phyloP scores from a whole-genome alignment of 2,113 vertebrate species.

The Rhipidura dahli region DNA sequence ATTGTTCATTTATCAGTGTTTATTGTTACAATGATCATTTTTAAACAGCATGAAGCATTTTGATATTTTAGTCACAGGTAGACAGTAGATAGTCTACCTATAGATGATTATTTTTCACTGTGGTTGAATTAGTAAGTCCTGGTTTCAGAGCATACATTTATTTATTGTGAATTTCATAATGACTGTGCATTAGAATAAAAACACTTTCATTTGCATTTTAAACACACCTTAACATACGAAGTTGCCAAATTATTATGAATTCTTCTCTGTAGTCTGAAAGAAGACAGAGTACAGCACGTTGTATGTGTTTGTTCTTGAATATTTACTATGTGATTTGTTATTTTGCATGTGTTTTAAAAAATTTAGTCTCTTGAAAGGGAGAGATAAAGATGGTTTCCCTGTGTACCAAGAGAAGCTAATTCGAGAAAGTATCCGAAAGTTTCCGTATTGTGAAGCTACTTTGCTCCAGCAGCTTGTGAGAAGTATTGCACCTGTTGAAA shows the following conservation, averaged over 20 bases:
- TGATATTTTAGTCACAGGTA: not conserved
- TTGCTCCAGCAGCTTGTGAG: slow-evolving; percentile 96
- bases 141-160: not conserved
- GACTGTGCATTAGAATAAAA: not conserved
- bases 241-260: not conserved
- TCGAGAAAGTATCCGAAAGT: slow-evolving; percentile 93
- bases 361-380: slow-evolving; percentile 89
- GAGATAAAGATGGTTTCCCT: slow-evolving; percentile 88
- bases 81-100: not conserved
- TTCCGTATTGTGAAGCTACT: slow-evolving; percentile 92
- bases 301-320: not conserved
- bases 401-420: slow-evolving; percentile 93
- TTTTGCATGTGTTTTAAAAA: not conserved
- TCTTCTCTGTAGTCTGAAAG: not conserved
- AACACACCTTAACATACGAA: not conserved
- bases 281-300: not conserved
- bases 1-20: not conserved
- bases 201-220: not conserved
- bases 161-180: not conserved
- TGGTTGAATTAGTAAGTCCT: not conserved
- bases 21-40: not conserved
- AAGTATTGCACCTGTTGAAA: slow-evolving; percentile 94
- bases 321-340: not conserved
- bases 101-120: not conserved
- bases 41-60: not conserved